Percentiles rank a stretch among this genome's conserved stretches.
These are phyloP conservation scores for Electrona antarctica DNA, from an alignment of 2,113 vertebrate species.

Conservation along the genomic window DNA sequence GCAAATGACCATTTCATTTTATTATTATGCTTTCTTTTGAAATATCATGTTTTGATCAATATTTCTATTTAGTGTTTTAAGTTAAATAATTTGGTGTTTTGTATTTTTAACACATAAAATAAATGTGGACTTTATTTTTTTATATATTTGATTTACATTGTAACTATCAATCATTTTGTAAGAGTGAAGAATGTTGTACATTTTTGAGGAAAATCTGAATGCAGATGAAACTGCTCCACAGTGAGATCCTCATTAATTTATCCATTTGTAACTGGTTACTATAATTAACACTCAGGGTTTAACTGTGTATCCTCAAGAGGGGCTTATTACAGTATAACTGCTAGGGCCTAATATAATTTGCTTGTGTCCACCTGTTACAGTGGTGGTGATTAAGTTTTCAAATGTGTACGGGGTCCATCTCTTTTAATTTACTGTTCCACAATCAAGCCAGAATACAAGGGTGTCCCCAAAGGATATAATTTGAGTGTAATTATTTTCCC, in stretches of 20 bases:
- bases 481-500: slow-evolving; percentile 44
- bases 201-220: too few species aligned
- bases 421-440: slow-evolving; percentile 36
- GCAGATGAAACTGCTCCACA: too few species aligned
- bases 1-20: too few species aligned
- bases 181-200: neutral
- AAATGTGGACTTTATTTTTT: neutral
- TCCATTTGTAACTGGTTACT: too few species aligned
- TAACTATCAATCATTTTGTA: slow-evolving; percentile 14
- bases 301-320: too few species aligned
- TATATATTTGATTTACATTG: too few species aligned
- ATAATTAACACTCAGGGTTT: too few species aligned
- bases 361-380: slow-evolving; percentile 12
- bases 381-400: slow-evolving; percentile 30
- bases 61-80: neutral
- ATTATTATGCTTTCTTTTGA: too few species aligned
- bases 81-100: too few species aligned
- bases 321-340: too few species aligned
- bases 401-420: slow-evolving; percentile 1
- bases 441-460: slow-evolving; percentile 39
- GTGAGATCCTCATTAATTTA: too few species aligned
- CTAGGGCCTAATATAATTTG: neutral
- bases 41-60: too few species aligned
- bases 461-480: slow-evolving; percentile 33
- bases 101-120: neutral